These are phyloP conservation scores for Poecilus cupreus DNA, from an alignment of 2,888 invertebrate species.

Conservation along the genomic window DNA sequence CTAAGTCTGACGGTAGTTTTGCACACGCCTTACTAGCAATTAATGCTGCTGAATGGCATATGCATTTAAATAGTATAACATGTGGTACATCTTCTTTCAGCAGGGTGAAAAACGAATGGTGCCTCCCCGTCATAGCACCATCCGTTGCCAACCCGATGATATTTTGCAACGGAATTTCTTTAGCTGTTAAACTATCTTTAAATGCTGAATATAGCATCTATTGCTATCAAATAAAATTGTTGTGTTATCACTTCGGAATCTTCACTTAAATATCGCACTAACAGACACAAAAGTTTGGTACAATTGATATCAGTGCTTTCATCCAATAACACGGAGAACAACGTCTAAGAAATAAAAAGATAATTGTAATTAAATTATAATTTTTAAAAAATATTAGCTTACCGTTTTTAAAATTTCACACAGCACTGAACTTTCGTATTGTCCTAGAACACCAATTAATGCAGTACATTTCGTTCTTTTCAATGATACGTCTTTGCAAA, in stretches of 20 bases:
- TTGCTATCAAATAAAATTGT: constrained; percentile 49
- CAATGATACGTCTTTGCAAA: constrained; percentile 51
- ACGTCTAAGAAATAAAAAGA: too few relatives aligned
- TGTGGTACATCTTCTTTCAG: constrained; percentile 17
- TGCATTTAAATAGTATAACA: constrained; percentile 2
- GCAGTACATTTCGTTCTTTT: constrained; percentile 58
- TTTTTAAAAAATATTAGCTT: too few relatives aligned
- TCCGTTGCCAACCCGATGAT: constrained; percentile 12
- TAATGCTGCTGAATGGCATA: constrained; percentile 31
- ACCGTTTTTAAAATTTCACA: background rate
- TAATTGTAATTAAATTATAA: too few relatives aligned
- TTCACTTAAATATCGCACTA: constrained; percentile 15
- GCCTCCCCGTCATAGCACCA: constrained; percentile 54
- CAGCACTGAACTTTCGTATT: too few relatives aligned
- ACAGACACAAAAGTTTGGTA: background rate
- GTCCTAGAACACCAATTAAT: constrained; percentile 61
- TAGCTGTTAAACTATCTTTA: constrained; percentile 31
- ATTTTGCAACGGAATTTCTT: constrained; percentile 49
- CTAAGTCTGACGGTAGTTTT: background rate
- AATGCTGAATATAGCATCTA: constrained; percentile 51
- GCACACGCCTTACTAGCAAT: background rate
- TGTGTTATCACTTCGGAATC: background rate
- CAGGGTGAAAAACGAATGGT: constrained; percentile 49
- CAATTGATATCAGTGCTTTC: constrained; percentile 46
- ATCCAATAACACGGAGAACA: constrained; percentile 52